Evolutionary conservation across 2,888 invertebrate genomes (phyloP).

Genomic region (Tholera decimalis): DNA sequence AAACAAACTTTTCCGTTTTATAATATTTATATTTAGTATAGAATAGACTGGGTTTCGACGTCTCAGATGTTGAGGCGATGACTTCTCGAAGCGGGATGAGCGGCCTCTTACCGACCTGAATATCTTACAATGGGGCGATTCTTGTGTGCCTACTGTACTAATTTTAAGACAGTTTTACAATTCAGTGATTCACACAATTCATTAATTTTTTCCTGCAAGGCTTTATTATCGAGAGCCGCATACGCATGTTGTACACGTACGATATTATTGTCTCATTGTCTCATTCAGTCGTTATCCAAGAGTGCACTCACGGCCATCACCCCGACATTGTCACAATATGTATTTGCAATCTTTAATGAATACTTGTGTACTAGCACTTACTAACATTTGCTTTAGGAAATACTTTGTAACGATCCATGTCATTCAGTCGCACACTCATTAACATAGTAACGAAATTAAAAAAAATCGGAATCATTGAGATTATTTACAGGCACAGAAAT

Average conservation of each 20-base stretch:
- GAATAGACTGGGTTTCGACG: no score
- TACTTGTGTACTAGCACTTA: neutral
- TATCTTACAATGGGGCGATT: neutral
- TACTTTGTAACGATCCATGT: neutral
- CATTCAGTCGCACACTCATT: neutral
- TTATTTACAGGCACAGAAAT: no score
- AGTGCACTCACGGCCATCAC: slow-evolving; percentile 8
- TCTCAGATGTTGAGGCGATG: no score
- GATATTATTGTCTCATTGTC: slow-evolving; percentile 18
- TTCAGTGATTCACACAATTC: no score
- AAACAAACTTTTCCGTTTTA: no score
- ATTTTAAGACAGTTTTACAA: neutral
- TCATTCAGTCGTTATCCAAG: slow-evolving; percentile 10
- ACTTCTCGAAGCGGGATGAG: no score
- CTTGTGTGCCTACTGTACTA: neutral
- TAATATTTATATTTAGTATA: no score
- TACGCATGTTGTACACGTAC: neutral
- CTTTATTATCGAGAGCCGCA: neutral
- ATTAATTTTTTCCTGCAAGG: neutral
- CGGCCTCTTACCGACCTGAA: neutral
- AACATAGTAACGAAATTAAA: neutral
- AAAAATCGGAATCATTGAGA: no score
- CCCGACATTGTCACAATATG: slow-evolving; percentile 11
- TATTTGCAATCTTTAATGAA: neutral
- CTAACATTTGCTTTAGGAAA: neutral